Conservation (phyloP, 2,888 invertebrate species). For the Fragum sueziense region DNA sequence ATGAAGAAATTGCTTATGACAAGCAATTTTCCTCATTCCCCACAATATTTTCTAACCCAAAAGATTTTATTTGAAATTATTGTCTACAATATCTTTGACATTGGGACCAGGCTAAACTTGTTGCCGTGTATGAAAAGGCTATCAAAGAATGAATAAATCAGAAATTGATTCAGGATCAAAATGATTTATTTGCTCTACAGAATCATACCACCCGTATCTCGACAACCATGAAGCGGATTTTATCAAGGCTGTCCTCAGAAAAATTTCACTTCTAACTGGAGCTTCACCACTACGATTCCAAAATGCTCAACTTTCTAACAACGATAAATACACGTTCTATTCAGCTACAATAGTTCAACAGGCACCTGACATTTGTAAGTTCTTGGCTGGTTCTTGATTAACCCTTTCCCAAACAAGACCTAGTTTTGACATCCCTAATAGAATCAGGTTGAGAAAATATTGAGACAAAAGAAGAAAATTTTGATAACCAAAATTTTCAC, state of each 20-base stretch:
- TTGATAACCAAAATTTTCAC: no score
- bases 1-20: neutral
- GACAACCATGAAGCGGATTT: conserved; percentile 52
- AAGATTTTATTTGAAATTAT: neutral
- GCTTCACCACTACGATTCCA: conserved; percentile 66
- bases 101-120: neutral
- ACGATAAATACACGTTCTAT: conserved; percentile 54
- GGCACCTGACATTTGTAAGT: conserved; percentile 51
- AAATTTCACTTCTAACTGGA: conserved; percentile 51
- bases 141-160: no score
- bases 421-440: no score
- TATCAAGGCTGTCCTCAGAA: conserved; percentile 48
- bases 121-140: no score
- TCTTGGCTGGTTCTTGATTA: no score
- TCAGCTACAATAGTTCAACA: conserved; percentile 68
- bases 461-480: no score
- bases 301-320: conserved; percentile 59
- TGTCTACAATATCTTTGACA: neutral
- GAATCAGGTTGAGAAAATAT: no score
- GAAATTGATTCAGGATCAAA: no score
- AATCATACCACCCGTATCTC: conserved; percentile 64
- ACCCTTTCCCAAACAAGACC: no score
- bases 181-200: conserved; percentile 50
- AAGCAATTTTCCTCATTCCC: neutral
- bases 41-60: neutral